Base-by-base conservation (phyloP, 35 echinoderm and acorn worm species). In the Anneissia japonica region DNA sequence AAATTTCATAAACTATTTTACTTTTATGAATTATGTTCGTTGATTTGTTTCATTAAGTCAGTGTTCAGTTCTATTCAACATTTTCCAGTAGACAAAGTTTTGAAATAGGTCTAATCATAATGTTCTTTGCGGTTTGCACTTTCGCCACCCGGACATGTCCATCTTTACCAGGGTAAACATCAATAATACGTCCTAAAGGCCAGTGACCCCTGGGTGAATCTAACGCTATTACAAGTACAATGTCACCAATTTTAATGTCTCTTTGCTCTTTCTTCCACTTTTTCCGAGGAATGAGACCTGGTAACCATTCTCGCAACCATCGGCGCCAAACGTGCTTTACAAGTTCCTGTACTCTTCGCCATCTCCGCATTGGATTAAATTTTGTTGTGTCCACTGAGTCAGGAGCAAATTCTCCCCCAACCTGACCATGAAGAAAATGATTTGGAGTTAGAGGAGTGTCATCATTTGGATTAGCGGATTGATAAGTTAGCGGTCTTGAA, bases 261-360 rank as follows among this genome's bases (percentile, higher is more conserved):
- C 75, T 14, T 17, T 78, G 37, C 32, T 37, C n/a, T 34, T 87
- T 1, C 26, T 79, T 38, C 85, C 73, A 79, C 38, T 87, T 87
- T 30, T 34, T 87, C 0, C 76, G 75, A 64, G 56, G 76, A 16
- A 80, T 88, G 16, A 88, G 45, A 5, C 74, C n/a, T 21, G 86
- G 86, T 32, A 88, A 31, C 84, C 77, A 88, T 37, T 87, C 74
- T 37, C 75, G 46, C 19, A 78, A 1, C 41, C 85, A 87, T 11
- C 86, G 32, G 23, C 34, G 37, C 86, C 86, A 88, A 45, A 88
- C 79, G 40, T 88, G 86, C 43, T 77, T 72, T 9, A 88, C 86
- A 19, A 80, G 1, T 35, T 88, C 77, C 51, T 88, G 38, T 12
- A 88, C 77, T 34, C 37, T 79, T 17, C 43, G 36, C 86, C 86